Base-by-base conservation (phyloP, 2,113 vertebrate species). In the Rhadina sibilatrix region DNA sequence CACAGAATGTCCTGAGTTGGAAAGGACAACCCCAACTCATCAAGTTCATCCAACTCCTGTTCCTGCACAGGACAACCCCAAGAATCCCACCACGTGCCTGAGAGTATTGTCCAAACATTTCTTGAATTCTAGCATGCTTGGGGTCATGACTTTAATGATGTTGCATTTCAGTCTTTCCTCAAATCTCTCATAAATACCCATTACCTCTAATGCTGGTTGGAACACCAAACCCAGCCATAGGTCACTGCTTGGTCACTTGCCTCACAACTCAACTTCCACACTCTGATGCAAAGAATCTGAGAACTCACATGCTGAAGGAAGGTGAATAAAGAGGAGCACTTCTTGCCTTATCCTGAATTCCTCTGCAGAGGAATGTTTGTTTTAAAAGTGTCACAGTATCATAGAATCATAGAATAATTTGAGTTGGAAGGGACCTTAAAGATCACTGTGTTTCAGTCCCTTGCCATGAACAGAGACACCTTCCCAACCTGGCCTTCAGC, bases 311-410 rank as follows among this genome's bases (percentile, higher is more conserved):
- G 63, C 61, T 56, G 31, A 64, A 68, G 20, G 21, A 74, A 78
- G 27, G 23, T 3, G 23, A 74, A 42, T 38, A 60, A 66, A 56
- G 24, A 87, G 69, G 77, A 78, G 90, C 76, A 68, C 24, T 53
- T 95, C 92, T 63, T 94, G 94, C 60, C 31, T 83, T 61, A 81
- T 9, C 27, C 63, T 86, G 33, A 93, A 88, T 93, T 96, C 69
- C 84, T 87, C 70, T 69, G 69, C 60, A 83, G 24, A 25, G 8
- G 13, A 80, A 40, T 79, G 49, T 91, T 74, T 70, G 33, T 15
- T 83, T 92, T 85, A 70, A 63, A 52, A 22, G 25, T 33, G 33
- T 37, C 37, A 42, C 8, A 64, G 46, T 33, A 40, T 25, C n/a
- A 49, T 11, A 42, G 50, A 31, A 54, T 35, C 22, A 66, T 4